Percentiles rank a stretch among this genome's conserved stretches.
Conservation (phyloP, 2,797 vertebrate species). For the Macrochelys suwanniensis region DNA sequence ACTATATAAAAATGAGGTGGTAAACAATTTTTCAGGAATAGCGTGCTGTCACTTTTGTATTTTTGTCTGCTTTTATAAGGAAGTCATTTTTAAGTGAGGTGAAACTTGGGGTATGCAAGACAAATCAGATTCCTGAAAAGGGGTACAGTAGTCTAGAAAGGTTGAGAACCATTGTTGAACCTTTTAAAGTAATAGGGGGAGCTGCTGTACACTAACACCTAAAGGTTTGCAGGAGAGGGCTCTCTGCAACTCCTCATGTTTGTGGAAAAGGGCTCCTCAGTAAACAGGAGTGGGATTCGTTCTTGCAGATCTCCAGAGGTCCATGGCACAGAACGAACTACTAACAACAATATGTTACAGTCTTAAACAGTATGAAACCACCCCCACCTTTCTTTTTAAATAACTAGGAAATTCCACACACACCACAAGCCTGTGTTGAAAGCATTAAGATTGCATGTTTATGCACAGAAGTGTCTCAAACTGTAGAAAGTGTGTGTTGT, state of each 20-base stretch:
- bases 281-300: neutral
- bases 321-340: neutral
- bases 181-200: neutral
- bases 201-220: neutral
- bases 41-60: too few relatives aligned
- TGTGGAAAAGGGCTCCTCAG: neutral
- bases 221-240: neutral
- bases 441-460: too few relatives aligned
- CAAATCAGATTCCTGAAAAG: too few relatives aligned
- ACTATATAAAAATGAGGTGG: too few relatives aligned
- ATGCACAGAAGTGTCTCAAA: neutral
- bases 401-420: too few relatives aligned
- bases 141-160: too few relatives aligned
- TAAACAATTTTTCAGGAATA: too few relatives aligned
- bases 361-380: neutral
- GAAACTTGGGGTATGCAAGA: too few relatives aligned
- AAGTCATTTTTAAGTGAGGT: too few relatives aligned
- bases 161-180: neutral
- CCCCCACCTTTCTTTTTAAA: neutral
- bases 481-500: neutral
- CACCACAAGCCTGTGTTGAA: too few relatives aligned
- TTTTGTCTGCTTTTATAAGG: too few relatives aligned
- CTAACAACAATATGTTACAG: too few relatives aligned
- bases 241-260: neutral
- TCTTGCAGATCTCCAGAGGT: neutral